Evolutionary conservation across 2,113 vertebrate genomes (phyloP).

Genomic region (Anarhynchus alexandrinus): DNA sequence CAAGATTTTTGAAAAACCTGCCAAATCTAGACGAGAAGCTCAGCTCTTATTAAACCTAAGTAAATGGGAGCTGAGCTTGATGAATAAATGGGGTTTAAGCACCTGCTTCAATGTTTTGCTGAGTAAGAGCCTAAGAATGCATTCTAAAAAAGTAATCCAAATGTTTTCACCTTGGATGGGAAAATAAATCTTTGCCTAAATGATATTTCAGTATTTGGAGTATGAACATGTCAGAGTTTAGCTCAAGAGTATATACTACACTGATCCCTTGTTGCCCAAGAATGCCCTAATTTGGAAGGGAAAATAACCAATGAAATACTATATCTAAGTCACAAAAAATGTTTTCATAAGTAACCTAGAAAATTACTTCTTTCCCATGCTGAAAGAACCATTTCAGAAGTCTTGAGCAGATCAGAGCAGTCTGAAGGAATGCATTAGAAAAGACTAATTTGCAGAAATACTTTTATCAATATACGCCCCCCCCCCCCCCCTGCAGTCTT

Average conservation of each 20-base stretch:
- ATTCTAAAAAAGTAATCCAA: neutral
- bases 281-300: neutral
- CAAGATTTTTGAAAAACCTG: conserved; percentile 9
- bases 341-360: conserved; percentile 7
- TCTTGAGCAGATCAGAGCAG: neutral
- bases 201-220: conserved; percentile 1
- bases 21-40: neutral
- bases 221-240: neutral
- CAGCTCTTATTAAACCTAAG: neutral
- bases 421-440: neutral
- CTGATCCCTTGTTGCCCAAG: conserved; percentile 10
- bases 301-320: conserved; percentile 3
- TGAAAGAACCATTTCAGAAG: neutral
- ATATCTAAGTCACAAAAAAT: neutral
- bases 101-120: conserved; percentile 3
- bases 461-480: neutral
- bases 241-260: neutral
- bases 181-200: conserved; percentile 29
- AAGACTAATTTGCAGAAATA: neutral
- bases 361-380: neutral
- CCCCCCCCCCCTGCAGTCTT: neutral
- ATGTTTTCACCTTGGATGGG: neutral
- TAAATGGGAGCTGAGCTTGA: neutral
- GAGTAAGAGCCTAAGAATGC: conserved; percentile 14
- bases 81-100: neutral